Evolutionary conservation across 2,888 invertebrate species (phyloP).

Genomic region (Napeogenes sylphis): DNA sequence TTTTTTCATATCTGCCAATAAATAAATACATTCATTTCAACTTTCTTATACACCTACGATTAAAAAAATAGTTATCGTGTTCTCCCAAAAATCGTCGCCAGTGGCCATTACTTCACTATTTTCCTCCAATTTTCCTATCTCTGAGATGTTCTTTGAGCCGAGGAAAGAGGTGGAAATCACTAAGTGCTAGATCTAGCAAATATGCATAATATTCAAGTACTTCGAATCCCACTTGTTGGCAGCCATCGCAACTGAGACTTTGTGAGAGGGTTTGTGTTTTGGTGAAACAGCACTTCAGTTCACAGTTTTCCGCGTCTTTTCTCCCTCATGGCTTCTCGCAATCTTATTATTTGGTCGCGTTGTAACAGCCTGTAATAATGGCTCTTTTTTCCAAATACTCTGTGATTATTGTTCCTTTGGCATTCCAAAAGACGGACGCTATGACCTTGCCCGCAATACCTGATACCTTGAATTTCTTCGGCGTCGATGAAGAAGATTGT

Average conservation of each 20-base stretch:
- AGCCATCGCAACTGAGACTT: constrained; percentile 31
- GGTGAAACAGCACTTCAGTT: constrained; percentile 22
- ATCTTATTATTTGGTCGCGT: constrained; percentile 18
- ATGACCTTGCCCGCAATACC: constrained; percentile 22
- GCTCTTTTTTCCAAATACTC: constrained; percentile 23
- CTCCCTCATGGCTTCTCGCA: constrained; percentile 20
- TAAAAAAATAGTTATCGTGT: constrained; percentile 20
- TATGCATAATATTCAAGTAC: constrained; percentile 19
- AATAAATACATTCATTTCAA: constrained; percentile 23
- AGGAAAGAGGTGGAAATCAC: constrained; percentile 32
- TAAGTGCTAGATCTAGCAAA: constrained; percentile 32
- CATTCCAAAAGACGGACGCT: constrained; percentile 27
- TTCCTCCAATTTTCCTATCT: constrained; percentile 21
- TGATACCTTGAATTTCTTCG: constrained; percentile 28
- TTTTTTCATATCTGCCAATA: constrained; percentile 20
- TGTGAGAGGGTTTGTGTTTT: constrained; percentile 30
- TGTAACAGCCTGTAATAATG: constrained; percentile 6
- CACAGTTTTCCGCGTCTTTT: constrained; percentile 25
- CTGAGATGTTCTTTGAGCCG: constrained; percentile 30
- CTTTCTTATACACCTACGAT: constrained; percentile 20
- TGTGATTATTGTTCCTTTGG: constrained; percentile 20
- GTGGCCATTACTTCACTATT: constrained; percentile 19
- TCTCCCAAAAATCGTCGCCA: constrained; percentile 24
- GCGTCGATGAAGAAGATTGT: constrained; percentile 22
- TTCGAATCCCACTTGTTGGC: constrained; percentile 29